These are phyloP conservation scores for Dipodomys ordii DNA, from an alignment of 2,113 vertebrate genomes.

Conservation along the genomic window DNA sequence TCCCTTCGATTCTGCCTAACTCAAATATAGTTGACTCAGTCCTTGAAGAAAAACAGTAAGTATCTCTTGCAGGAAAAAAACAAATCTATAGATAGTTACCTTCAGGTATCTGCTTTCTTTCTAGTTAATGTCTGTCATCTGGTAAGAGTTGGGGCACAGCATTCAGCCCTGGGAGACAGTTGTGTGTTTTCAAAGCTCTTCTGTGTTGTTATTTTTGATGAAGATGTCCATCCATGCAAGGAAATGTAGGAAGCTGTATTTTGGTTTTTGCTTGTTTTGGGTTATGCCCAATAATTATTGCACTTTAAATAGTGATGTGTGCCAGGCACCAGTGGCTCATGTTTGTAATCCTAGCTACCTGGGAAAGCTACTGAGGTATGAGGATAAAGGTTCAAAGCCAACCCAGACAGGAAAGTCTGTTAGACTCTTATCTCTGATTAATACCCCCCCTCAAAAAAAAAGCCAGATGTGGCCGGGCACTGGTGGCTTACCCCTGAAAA, in stretches of 20 bases:
- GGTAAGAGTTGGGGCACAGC: background rate
- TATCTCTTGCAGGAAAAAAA: background rate
- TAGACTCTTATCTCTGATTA: no score
- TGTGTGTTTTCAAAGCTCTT: constrained; percentile 30
- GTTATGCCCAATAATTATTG: background rate
- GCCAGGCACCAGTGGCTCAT: no score
- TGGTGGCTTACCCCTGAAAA: no score
- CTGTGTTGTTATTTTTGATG: constrained; percentile 21
- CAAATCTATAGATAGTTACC: background rate
- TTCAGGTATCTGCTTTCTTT: background rate
- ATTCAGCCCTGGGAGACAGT: background rate
- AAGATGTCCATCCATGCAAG: background rate
- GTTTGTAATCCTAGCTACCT: no score
- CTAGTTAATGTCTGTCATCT: background rate
- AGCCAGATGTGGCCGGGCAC: no score
- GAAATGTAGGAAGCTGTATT: background rate
- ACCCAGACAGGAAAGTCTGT: no score
- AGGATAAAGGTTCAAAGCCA: no score
- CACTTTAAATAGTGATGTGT: background rate
- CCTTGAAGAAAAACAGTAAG: background rate
- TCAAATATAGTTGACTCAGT: background rate
- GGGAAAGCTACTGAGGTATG: no score
- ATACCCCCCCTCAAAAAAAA: no score
- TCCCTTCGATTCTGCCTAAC: background rate
- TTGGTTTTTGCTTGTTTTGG: background rate